Base-by-base conservation (phyloP, 2,888 invertebrate species). In the Drosophila ustulata region DNA sequence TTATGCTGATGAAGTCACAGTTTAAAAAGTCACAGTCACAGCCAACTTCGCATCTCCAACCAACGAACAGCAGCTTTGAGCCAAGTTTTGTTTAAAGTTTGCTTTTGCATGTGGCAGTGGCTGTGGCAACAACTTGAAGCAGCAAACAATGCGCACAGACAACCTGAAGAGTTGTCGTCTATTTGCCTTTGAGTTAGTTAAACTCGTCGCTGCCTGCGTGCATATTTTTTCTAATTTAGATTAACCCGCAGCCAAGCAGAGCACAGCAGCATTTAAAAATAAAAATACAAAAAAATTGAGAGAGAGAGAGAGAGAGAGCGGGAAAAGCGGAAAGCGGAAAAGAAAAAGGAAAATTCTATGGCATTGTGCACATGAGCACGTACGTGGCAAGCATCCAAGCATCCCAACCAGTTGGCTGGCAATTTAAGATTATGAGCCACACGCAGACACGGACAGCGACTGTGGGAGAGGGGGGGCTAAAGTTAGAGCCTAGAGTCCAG, bases 151-250 rank as follows among this genome's bases (percentile, higher is more conserved):
- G 66, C 71, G 58, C 13, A 62, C 49, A 62, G 62, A 71, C 72
- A 71, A 76, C 72, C 85, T 82, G 83, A 82, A 82, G 82, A 82
- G 86, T 82, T 82, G 82, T 80, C 72, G 82, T 86, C 70, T 88
- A 71, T 80, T 82, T 86, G 76, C 80, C 88, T 88, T 85, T 88
- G 83, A 83, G 87, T 88, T 86, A 82, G 83, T 82, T 85, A 82
- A 85, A 58, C 75, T 56, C 75, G 67, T 53, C 69, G 80, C 62
- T 67, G 62, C 57, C 79, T 78, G 79, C 75, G 79, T 81, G 84
- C 84, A 77, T 82, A 89, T 84, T 83, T 86, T 83, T 83, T 80
- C 88, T 89, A 89, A 89, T 88, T 89, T 89, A 88, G 90, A 88
- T 88, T 89, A 88, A 89, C 90, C 90, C 84, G 89, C 80, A 89